phyloP scores from a whole-genome alignment of 2,797 vertebrate species.

The Fundulus diaphanus region DNA sequence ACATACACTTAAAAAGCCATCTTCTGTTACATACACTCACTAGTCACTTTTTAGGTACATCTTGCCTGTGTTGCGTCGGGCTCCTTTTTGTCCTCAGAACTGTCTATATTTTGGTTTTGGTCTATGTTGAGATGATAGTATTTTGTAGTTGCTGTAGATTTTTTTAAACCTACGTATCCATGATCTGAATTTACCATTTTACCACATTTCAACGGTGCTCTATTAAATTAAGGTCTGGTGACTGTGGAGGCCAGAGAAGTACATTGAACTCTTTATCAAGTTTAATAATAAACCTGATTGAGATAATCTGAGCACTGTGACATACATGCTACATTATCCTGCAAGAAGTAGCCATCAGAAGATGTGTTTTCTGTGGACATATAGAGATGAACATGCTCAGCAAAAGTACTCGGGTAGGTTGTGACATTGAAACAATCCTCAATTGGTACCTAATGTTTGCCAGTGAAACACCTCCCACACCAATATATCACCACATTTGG shows the following conservation, averaged over 20 bases:
- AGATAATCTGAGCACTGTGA: too few species aligned
- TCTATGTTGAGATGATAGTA: too few species aligned
- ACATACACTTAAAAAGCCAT: neutral
- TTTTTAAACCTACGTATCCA: too few species aligned
- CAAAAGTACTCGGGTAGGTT: too few species aligned
- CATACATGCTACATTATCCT: too few species aligned
- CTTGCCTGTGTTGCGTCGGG: neutral
- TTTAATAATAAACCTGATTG: neutral
- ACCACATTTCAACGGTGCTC: neutral
- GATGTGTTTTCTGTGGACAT: too few species aligned
- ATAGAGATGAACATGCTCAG: too few species aligned
- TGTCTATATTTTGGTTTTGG: too few species aligned
- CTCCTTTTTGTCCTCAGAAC: too few species aligned
- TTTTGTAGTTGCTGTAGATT: neutral
- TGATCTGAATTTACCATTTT: neutral
- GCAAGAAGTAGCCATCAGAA: too few species aligned
- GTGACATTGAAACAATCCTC: neutral
- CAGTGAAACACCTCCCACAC: too few species aligned
- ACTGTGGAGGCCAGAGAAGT: neutral
- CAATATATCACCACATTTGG: neutral
- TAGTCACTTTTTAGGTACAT: neutral
- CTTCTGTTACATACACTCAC: neutral
- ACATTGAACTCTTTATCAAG: neutral
- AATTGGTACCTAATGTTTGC: neutral
- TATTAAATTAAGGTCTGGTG: neutral